Evolutionary conservation across 2,797 vertebrate species (phyloP).

Genomic region (Phoeniculus purpureus): DNA sequence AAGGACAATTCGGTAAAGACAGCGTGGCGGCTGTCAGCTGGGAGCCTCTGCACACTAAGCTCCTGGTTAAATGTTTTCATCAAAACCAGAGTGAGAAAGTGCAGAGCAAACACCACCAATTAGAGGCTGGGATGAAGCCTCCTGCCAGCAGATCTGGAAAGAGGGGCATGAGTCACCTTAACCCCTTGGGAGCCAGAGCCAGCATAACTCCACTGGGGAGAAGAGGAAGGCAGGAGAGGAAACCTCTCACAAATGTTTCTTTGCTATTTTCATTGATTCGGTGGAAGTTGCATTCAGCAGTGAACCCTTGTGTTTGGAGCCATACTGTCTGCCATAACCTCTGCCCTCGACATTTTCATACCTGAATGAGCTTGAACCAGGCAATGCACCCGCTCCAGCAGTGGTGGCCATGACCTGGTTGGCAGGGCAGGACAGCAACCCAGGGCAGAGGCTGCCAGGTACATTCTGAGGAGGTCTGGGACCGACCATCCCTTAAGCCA

Average conservation of each 20-base stretch:
- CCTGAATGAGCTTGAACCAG: not conserved
- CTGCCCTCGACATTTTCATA: not conserved
- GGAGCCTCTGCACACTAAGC: conserved; percentile 55
- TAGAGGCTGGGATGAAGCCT: conserved; percentile 58
- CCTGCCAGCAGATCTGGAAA: conserved; percentile 58
- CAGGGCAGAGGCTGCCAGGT: not conserved
- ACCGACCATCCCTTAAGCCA: not conserved
- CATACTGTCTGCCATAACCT: not conserved
- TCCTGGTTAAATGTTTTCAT: conserved; percentile 71
- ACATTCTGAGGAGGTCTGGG: not conserved
- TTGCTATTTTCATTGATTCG: not conserved
- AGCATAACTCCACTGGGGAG: not conserved
- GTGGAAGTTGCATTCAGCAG: not conserved
- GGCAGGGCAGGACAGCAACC: not conserved
- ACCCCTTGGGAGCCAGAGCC: conserved; percentile 34
- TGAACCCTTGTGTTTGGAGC: rapidly evolving
- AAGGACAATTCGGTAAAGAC: conserved; percentile 24
- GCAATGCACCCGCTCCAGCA: not conserved
- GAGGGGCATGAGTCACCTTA: conserved; percentile 68
- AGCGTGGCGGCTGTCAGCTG: conserved; percentile 34
- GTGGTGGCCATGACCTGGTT: not conserved
- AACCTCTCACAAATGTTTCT: not conserved
- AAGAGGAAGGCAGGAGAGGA: not conserved
- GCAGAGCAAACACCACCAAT: conserved; percentile 70
- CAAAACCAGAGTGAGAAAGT: conserved; percentile 70